Evolutionary conservation across 2,888 invertebrate species (phyloP).

Genomic region (Dryobotodes eremita): DNA sequence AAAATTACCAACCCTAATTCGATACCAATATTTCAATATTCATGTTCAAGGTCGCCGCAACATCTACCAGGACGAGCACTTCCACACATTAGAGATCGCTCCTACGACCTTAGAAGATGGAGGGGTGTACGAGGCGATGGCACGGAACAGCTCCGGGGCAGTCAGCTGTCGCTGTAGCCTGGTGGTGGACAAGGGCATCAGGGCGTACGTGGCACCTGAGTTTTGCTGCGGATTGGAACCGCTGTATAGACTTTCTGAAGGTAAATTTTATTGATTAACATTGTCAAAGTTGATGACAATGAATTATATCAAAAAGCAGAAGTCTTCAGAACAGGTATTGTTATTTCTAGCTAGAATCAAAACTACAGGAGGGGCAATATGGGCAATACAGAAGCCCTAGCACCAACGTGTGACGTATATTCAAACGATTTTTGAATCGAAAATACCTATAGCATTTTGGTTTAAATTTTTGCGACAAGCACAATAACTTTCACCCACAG

Average conservation of each 20-base stretch:
- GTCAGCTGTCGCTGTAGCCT: constrained; percentile 94
- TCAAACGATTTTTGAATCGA: not conserved
- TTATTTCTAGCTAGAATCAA: too few species aligned
- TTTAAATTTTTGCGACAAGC: not conserved
- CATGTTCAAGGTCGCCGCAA: constrained; percentile 88
- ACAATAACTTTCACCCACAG: too few species aligned
- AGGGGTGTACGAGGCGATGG: constrained; percentile 95
- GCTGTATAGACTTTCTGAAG: constrained; percentile 91
- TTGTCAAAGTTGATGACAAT: too few species aligned
- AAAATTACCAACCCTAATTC: not conserved
- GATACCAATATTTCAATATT: not conserved
- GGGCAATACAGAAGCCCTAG: too few species aligned
- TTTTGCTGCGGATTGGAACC: constrained; percentile 94
- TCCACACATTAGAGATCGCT: constrained; percentile 96
- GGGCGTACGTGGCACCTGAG: constrained; percentile 95
- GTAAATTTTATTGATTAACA: constrained; percentile 72
- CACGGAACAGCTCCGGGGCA: constrained; percentile 95
- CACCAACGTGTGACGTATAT: not conserved
- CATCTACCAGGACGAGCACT: constrained; percentile 93
- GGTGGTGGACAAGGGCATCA: constrained; percentile 95
- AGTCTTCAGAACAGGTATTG: too few species aligned
- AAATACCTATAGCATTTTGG: not conserved
- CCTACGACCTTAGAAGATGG: constrained; percentile 94
- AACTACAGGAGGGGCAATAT: too few species aligned
- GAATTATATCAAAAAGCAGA: too few species aligned